These are phyloP conservation scores for Acanthosepion lycidas DNA, from an alignment of 2,888 invertebrate genomes.

Conservation along the genomic window DNA sequence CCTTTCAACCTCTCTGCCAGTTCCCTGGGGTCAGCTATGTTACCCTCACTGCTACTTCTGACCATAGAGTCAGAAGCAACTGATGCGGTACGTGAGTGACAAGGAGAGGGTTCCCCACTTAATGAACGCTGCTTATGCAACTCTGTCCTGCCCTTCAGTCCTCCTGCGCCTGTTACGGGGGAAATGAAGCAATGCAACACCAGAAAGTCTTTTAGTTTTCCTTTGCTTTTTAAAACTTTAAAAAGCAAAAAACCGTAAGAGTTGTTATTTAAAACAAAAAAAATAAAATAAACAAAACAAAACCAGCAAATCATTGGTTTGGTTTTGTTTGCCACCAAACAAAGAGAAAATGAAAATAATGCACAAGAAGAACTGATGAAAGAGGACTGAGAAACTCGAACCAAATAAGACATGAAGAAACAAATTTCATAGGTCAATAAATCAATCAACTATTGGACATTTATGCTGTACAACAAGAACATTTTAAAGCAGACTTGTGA, in stretches of 20 bases:
- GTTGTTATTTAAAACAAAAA: too few relatives aligned
- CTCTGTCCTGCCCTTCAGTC: conserved; percentile 62
- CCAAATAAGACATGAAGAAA: background rate
- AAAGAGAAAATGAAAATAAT: background rate
- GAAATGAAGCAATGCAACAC: conserved; percentile 38
- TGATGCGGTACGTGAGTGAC: conserved; percentile 67
- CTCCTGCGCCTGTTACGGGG: conserved; percentile 62
- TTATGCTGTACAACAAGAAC: background rate
- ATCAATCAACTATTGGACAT: background rate
- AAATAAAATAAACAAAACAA: too few relatives aligned
- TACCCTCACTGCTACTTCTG: conserved; percentile 71
- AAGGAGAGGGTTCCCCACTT: conserved; percentile 70
- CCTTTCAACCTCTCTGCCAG: conserved; percentile 66
- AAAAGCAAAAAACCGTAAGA: too few relatives aligned
- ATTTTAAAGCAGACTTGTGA: background rate
- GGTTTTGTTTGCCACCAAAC: too few relatives aligned
- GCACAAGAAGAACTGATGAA: background rate
- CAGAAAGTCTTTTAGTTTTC: background rate
- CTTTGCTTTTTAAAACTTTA: background rate
- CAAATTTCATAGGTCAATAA: background rate
- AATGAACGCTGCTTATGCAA: conserved; percentile 67
- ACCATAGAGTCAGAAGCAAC: conserved; percentile 63
- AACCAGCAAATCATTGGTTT: too few relatives aligned
- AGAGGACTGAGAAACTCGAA: background rate
- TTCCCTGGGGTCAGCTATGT: conserved; percentile 64